Percentiles rank a stretch among this genome's conserved stretches.
These are phyloP conservation scores for Myotis planiceps DNA, from an alignment of 2,797 vertebrate genomes.

Conservation along the genomic window DNA sequence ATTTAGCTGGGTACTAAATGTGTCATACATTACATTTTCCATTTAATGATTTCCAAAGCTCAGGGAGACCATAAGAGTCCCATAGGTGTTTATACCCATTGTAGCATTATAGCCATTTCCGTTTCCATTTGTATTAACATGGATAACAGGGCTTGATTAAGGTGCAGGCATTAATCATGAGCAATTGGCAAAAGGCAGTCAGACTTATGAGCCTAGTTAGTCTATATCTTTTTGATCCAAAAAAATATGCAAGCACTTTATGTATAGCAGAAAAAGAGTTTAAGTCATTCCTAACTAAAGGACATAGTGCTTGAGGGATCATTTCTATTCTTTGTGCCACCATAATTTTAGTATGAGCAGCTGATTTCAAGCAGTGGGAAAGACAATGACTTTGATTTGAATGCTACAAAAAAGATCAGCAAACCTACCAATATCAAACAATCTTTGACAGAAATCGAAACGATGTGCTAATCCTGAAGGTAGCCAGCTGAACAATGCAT, in stretches of 20 bases:
- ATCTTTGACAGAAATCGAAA: background rate
- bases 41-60: background rate
- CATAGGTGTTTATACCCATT: background rate
- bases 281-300: background rate
- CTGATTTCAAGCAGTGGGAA: background rate
- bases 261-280: too few relatives aligned
- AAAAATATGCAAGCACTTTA: background rate
- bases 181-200: background rate
- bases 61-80: background rate
- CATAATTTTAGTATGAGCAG: background rate
- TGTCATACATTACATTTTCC: background rate
- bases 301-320: background rate
- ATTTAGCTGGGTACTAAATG: background rate
- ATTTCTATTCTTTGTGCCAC: background rate
- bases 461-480: background rate
- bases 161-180: background rate
- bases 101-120: background rate
- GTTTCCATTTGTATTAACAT: background rate
- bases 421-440: background rate
- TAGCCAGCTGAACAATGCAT: background rate
- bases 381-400: background rate
- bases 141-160: background rate
- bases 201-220: background rate
- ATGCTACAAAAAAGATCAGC: background rate
- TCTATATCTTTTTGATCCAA: background rate